Conservation (phyloP, 2,113 vertebrate species). For the Lanius ludovicianus region DNA sequence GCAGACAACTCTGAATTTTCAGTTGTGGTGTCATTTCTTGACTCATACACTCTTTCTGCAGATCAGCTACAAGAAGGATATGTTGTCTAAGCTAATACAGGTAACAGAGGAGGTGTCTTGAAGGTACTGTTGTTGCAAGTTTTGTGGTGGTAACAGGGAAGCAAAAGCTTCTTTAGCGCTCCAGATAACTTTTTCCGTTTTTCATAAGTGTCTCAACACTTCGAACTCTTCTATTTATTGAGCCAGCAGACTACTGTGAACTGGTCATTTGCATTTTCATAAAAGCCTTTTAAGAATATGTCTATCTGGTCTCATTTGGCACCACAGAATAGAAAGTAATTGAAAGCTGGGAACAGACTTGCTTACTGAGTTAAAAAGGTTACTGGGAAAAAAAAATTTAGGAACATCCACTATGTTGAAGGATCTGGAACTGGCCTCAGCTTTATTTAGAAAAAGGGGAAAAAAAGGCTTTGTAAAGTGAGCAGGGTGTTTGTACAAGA, state of each 20-base stretch:
- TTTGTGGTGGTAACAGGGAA: neutral
- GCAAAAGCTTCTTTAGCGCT: neutral
- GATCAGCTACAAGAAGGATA: neutral
- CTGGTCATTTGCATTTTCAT: slow-evolving; percentile 52
- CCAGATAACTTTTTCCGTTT: neutral
- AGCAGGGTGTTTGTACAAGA: neutral
- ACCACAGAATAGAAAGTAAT: slow-evolving; percentile 19
- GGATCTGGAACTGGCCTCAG: neutral
- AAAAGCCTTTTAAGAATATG: slow-evolving; percentile 13
- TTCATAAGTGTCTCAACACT: neutral
- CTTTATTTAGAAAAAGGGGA: neutral
- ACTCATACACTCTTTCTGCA: neutral
- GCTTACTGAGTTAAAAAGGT: neutral
- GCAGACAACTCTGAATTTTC: neutral
- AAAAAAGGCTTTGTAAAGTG: neutral
- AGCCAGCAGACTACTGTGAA: neutral
- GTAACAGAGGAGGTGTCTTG: neutral
- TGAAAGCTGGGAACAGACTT: slow-evolving; percentile 19
- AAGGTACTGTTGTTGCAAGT: neutral
- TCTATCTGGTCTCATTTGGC: slow-evolving; percentile 37
- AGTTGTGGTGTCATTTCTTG: neutral
- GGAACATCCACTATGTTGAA: neutral
- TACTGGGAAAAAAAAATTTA: neutral
- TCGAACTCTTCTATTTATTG: neutral
- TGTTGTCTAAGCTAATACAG: neutral